Percentiles rank a stretch among this genome's conserved stretches.
Conservation (phyloP, 2,888 invertebrate genomes). For the Mallateleia sp. region DNA sequence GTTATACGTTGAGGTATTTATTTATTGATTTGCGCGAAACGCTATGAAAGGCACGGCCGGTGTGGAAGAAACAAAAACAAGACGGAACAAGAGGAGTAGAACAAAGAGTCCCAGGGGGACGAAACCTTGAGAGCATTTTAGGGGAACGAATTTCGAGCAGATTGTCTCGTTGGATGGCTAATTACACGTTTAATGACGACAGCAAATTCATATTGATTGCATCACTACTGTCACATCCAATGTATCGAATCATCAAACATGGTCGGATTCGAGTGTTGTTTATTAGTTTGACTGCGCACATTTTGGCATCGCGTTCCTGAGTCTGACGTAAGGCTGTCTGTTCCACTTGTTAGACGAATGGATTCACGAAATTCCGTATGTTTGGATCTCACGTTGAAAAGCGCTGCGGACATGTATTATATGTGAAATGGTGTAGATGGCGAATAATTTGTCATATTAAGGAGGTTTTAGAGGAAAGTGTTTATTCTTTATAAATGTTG, state of each 20-base stretch:
- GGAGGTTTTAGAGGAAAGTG: too few relatives aligned
- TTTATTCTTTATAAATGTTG: too few relatives aligned
- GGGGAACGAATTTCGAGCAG: neutral
- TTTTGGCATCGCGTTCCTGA: conserved; percentile 44
- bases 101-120: neutral
- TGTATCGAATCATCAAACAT: conserved; percentile 50
- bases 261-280: conserved; percentile 28
- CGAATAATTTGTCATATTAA: too few relatives aligned
- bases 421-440: too few relatives aligned
- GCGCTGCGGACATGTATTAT: too few relatives aligned
- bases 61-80: conserved; percentile 32
- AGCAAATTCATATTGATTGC: conserved; percentile 35
- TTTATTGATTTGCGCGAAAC: conserved; percentile 56
- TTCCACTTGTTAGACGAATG: conserved; percentile 45
- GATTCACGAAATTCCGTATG: neutral
- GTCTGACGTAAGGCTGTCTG: conserved; percentile 63
- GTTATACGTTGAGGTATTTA: conserved; percentile 57
- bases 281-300: conserved; percentile 28
- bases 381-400: neutral
- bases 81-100: neutral
- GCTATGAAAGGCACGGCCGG: neutral
- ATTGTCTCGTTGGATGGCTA: neutral
- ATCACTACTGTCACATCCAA: conserved; percentile 26
- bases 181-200: conserved; percentile 32
- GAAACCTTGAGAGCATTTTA: neutral